Base-by-base conservation (phyloP, 2,113 vertebrate species). In the Syrmaticus mikado region DNA sequence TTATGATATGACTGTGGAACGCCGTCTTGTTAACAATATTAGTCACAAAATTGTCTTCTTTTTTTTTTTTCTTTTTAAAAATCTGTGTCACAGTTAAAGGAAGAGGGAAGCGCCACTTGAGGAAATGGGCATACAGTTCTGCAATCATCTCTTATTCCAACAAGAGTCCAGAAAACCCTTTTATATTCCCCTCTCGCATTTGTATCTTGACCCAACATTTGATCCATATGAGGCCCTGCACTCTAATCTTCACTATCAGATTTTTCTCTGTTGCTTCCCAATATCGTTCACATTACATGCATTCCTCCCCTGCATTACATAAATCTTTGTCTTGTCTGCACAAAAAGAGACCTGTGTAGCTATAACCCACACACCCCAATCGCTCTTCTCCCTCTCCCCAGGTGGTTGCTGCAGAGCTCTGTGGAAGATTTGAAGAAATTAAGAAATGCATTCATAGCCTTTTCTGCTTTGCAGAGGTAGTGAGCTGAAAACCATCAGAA, bases 311-410 rank as follows among this genome's bases (percentile, higher is more conserved):
- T 18, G 41, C 57, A 14, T 95, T 91, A 70, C 95, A 97, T 95
- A 97, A 97, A 97, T 97, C 97, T 97, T 96, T 91, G 61, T 88
- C 93, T 84, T 72, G 40, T 96, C 91, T 93, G 73, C 64, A 74
- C 70, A 89, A 85, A 95, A 94, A 32, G 68, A 34, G 74, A 55
- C 41, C 89, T 92, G 32, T 22, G 41, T 95, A 96, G 90, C 94
- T 88, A 65, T 71, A 87, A 41, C 71, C 70, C 52, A 48, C 27
- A 32, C 45, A 28, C 45, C 66, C 46, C 12, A 17, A 32, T 55
- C 13, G 1, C 72, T 91, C 88, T 88, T 95, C 86, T 55, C 52
- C 66, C 57, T 58, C 36, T 79, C 73, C 75, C 71, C 36, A 66
- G 19, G 38, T 12, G 18, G 32, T 58, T 70, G 52, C 67, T 74